These are phyloP conservation scores for Temnopleurus reevesii DNA, from an alignment of 53 echinoderm and acorn worm species.

Conservation along the genomic window DNA sequence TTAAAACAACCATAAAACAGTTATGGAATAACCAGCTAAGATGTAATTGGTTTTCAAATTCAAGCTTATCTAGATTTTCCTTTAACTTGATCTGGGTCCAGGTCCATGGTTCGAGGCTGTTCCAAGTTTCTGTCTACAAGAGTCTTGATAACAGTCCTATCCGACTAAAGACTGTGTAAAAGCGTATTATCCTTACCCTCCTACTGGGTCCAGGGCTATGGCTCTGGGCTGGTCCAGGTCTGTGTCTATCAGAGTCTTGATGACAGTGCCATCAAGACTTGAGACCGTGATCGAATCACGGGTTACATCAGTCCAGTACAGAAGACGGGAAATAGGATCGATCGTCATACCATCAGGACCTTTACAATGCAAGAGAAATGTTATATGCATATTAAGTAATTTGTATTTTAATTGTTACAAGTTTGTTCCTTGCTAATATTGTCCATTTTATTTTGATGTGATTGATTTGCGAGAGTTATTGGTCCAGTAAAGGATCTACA, in stretches of 20 bases:
- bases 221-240: slow-evolving; percentile 82
- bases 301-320: slow-evolving; percentile 87
- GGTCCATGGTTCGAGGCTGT: slow-evolving; percentile 70
- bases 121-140: slow-evolving; percentile 68
- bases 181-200: slow-evolving; percentile 66
- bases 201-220: slow-evolving; percentile 81
- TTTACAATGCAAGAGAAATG: not conserved
- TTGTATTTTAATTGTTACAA: not conserved
- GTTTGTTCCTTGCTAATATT: not conserved
- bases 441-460: not conserved
- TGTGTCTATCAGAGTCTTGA: slow-evolving; percentile 68
- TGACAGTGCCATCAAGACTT: slow-evolving; percentile 76
- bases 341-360: slow-evolving; percentile 85
- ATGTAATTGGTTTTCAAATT: not conserved
- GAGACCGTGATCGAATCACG: slow-evolving; percentile 71
- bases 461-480: no score
- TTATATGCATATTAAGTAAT: not conserved
- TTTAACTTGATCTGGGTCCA: slow-evolving; percentile 81
- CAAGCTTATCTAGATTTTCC: not conserved
- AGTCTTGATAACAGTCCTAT: slow-evolving; percentile 66
- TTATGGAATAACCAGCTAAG: no score
- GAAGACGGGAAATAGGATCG: slow-evolving; percentile 71
- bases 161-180: slow-evolving; percentile 58
- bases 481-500: not conserved
- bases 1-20: no score